Evolutionary conservation across 2,888 invertebrate genomes (phyloP).

Genomic region (Oscheius sp.): DNA sequence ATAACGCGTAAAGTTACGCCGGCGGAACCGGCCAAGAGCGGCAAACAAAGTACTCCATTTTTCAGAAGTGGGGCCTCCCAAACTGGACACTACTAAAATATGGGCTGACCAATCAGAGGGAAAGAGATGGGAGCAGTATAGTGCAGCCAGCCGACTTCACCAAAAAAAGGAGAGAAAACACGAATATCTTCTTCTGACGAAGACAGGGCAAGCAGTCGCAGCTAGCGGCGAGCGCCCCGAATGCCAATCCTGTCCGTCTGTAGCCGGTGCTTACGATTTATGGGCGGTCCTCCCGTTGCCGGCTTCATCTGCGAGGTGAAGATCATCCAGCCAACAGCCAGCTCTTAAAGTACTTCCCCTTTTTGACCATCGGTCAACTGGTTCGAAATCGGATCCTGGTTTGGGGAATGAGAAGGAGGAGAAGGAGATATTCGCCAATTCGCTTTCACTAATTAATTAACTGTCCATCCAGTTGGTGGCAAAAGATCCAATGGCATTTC

Average conservation of each 20-base stretch:
- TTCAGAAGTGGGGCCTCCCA: not conserved
- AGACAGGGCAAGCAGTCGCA: conserved; percentile 13
- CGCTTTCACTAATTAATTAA: too few species aligned
- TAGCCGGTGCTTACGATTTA: conserved; percentile 30
- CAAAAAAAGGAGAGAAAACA: too few species aligned
- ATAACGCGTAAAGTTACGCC: conserved; percentile 19
- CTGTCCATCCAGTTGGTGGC: too few species aligned
- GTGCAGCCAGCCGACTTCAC: not conserved
- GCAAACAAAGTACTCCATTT: conserved; percentile 9
- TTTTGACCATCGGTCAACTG: conserved; percentile 14
- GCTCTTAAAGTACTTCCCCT: conserved; percentile 16
- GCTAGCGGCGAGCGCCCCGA: conserved; percentile 20
- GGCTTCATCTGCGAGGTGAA: conserved; percentile 23
- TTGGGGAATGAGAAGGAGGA: too few species aligned
- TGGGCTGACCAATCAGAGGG: not conserved
- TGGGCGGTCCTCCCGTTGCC: conserved; percentile 28
- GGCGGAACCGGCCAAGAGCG: conserved; percentile 8
- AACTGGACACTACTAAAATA: not conserved
- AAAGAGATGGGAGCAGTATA: not conserved
- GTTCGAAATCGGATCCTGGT: conserved; percentile 5
- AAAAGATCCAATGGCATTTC: too few species aligned
- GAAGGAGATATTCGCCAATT: too few species aligned
- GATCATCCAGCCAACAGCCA: too few species aligned
- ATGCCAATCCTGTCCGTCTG: conserved; percentile 30
- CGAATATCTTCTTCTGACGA: conserved; percentile 12